phyloP scores from a whole-genome alignment of 2,113 vertebrate species.

The Protobothrops mucrosquamatus region DNA sequence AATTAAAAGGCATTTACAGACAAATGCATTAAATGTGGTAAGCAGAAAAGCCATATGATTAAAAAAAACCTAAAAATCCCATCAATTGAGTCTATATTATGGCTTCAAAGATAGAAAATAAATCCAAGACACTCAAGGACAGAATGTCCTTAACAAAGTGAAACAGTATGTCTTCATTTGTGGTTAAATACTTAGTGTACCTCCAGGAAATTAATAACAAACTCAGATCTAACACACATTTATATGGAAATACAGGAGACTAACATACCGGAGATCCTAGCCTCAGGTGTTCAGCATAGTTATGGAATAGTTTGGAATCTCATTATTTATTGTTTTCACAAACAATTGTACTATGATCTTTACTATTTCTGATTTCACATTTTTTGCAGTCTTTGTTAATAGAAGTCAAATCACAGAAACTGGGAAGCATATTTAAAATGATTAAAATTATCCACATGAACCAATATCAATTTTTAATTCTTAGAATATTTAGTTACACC shows the following conservation, averaged over 20 bases:
- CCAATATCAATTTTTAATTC: not conserved
- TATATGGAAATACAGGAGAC: constrained; percentile 7
- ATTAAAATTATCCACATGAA: not conserved
- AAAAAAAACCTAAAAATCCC: not conserved
- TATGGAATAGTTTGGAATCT: not conserved
- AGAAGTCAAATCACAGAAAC: not conserved
- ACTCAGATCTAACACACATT: not conserved
- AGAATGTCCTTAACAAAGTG: constrained; percentile 13
- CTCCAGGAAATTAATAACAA: not conserved
- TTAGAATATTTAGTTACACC: not conserved
- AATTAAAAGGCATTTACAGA: not conserved
- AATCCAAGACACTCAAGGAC: constrained; percentile 14
- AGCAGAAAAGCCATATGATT: not conserved
- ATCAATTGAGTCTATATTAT: not conserved
- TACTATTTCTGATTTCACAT: not conserved
- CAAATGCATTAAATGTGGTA: not conserved
- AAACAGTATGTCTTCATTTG: constrained; percentile 12
- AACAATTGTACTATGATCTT: not conserved
- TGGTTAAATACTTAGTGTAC: not conserved
- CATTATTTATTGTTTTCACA: not conserved
- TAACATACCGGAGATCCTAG: not conserved
- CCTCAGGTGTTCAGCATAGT: not conserved
- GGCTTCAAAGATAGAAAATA: not conserved
- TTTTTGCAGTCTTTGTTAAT: not conserved
- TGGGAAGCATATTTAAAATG: not conserved